phyloP scores from a whole-genome alignment of 2,888 invertebrate species.

The Campoplex capitator region DNA sequence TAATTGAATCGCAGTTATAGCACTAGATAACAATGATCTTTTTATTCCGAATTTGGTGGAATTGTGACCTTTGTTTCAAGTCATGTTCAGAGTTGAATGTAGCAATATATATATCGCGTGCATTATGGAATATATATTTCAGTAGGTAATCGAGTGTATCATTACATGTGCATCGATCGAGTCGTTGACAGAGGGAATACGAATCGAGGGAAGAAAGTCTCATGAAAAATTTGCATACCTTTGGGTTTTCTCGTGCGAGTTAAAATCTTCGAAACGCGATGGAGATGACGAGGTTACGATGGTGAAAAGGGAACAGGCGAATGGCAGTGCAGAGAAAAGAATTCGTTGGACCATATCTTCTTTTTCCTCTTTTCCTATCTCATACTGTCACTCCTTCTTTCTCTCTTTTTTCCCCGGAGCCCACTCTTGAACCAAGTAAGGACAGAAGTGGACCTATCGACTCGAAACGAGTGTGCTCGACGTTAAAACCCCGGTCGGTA shows the following conservation, averaged over 20 bases:
- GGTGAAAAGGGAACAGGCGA: constrained; percentile 46
- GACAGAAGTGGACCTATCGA: constrained; percentile 80
- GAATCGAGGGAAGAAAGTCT: constrained; percentile 44
- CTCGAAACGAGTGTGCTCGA: constrained; percentile 81
- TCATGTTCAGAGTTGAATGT: neutral
- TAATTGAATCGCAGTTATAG: neutral
- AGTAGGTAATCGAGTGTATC: constrained; percentile 31
- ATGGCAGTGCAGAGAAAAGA: constrained; percentile 70
- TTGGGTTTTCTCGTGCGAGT: constrained; percentile 70
- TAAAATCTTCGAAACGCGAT: constrained; percentile 65
- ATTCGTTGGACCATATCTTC: constrained; percentile 79
- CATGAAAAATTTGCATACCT: constrained; percentile 72
- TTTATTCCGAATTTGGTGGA: neutral
- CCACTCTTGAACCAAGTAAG: constrained; percentile 56
- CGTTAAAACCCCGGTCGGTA: constrained; percentile 80
- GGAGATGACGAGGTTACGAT: constrained; percentile 72
- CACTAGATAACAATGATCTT: neutral
- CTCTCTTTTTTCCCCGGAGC: constrained; percentile 44
- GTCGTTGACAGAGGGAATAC: constrained; percentile 59
- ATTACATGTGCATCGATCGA: constrained; percentile 26
- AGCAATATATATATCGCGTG: neutral
- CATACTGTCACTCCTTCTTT: neutral
- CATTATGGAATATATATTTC: neutral
- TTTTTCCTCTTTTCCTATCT: constrained; percentile 63
- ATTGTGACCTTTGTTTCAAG: neutral